Base-by-base conservation (phyloP, 2,888 invertebrate species). In the Pammene aurita region DNA sequence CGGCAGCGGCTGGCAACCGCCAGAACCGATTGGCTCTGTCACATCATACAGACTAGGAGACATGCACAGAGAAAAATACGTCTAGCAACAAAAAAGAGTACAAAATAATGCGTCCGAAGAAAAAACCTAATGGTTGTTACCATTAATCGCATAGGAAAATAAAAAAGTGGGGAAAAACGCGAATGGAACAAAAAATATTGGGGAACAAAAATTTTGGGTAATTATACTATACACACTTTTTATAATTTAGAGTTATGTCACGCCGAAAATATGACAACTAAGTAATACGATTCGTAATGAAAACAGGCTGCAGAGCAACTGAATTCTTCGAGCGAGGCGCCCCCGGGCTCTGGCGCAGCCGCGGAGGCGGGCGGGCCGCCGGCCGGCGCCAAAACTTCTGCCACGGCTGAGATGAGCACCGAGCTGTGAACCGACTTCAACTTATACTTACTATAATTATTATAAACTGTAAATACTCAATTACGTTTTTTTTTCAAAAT, bases 321-420 rank as follows among this genome's bases (percentile, higher is more conserved):
- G 83, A 91, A 78, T 72, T 68, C 77, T 63, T 58, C 80, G 63
- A 77, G 75, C 67, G 82, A 80, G 70, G 77, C 64, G 72, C 73
- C 71, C 74, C 73, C 48, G 85, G 73, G 76, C 71, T 75, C 76
- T 72, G 73, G 71, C 74, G 73, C 52, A 85, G 73, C 71, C 74
- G 73, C 52, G 85, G 73, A 77, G 71, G 76, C 77, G 65, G 74
- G 75, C 67, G 76, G 75, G 71, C 77, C 81, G 72, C 78, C 85
- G 77, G 78, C 77, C 78, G 73, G 75, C 76, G 80, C 77, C 77
- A 85, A 86, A 73, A 78, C 86, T 55, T 78, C 86, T 18, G 83
- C 79, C 58, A 75, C 84, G 44, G 93, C 94, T 71, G 95, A 95
- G 90, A 95, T 95, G 95, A 95, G 95, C 86, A 95, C 95, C 73